Evolutionary conservation across 2,113 vertebrate genomes (phyloP).

Genomic region (Orycteropus afer): DNA sequence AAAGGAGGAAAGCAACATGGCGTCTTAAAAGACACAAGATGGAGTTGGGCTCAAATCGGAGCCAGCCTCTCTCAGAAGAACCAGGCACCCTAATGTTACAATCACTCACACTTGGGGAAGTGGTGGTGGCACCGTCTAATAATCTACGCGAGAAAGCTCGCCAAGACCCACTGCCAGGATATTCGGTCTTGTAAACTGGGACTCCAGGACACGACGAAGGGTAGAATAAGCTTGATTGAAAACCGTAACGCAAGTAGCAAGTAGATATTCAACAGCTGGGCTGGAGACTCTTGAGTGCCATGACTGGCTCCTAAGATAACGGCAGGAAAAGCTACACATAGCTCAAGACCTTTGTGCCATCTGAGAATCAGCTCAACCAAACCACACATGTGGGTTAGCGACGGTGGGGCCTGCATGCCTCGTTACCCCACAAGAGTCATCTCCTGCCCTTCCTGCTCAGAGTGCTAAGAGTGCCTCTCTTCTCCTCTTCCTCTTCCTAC

Average conservation of each 20-base stretch:
- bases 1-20: too few species aligned
- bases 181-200: background rate
- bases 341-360: background rate
- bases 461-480: background rate
- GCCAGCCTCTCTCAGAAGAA: too few species aligned
- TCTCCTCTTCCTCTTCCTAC: rapidly evolving
- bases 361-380: background rate
- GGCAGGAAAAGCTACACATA: background rate
- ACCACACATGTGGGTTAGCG: background rate
- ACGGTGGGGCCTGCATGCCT: rapidly evolving
- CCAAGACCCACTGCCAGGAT: background rate
- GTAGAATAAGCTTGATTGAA: background rate
- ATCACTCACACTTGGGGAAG: background rate
- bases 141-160: background rate
- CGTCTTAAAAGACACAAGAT: too few species aligned
- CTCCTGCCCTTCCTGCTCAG: background rate
- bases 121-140: background rate
- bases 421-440: rapidly evolving
- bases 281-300: background rate
- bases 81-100: too few species aligned
- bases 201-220: background rate
- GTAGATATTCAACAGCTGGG: background rate
- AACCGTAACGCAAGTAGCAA: background rate
- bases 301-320: background rate
- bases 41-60: too few species aligned